phyloP scores from a whole-genome alignment of 2,888 invertebrate species.

The Papilio elwesi region DNA sequence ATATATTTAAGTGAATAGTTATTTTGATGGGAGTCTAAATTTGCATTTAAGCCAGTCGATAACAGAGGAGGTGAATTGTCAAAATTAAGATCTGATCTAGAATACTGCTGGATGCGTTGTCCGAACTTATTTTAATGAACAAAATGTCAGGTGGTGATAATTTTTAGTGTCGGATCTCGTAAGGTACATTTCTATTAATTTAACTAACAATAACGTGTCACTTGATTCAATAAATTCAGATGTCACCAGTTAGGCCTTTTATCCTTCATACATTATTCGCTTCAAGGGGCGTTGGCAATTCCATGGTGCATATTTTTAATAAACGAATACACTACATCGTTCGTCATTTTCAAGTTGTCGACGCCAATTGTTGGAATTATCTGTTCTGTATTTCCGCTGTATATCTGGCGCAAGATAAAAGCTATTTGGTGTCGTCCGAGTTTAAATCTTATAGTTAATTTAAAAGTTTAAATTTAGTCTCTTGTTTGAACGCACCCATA shows the following conservation, averaged over 20 bases:
- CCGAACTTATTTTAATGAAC: neutral
- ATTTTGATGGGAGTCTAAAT: slow-evolving; percentile 30
- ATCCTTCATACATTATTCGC: slow-evolving; percentile 8
- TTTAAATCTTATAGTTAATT: too few species aligned
- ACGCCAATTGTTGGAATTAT: neutral
- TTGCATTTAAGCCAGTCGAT: slow-evolving; percentile 10
- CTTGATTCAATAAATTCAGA: too few species aligned
- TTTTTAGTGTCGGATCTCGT: neutral
- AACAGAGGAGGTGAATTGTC: neutral
- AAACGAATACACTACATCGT: neutral
- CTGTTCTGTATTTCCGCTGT: too few species aligned
- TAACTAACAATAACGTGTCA: too few species aligned
- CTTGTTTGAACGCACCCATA: neutral
- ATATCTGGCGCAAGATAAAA: too few species aligned
- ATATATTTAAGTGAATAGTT: slow-evolving; percentile 19
- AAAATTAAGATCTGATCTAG: neutral
- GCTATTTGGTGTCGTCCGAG: too few species aligned
- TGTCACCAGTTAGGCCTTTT: too few species aligned
- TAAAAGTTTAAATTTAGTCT: neutral
- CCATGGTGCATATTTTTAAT: neutral
- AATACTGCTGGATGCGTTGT: neutral
- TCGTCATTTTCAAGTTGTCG: neutral
- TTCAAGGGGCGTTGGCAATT: slow-evolving; percentile 4
- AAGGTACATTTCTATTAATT: too few species aligned
- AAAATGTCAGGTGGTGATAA: neutral